Base-by-base conservation (phyloP, 2,113 vertebrate genomes). In the Danionella cerebrum region DNA sequence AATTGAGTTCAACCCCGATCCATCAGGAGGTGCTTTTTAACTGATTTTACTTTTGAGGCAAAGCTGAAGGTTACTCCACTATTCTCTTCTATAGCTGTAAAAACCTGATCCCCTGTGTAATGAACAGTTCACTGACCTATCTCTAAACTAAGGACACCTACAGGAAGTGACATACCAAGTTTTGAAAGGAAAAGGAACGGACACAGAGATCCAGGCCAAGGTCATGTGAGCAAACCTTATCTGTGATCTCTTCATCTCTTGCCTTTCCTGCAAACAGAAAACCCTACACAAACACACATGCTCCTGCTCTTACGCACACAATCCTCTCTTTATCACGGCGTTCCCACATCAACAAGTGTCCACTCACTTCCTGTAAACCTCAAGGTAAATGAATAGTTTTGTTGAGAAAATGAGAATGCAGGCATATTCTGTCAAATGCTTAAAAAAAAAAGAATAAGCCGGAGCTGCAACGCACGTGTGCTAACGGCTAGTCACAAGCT, bases 401-500 rank as follows among this genome's bases (percentile, higher is more conserved):
- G 39, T 16, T 18, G 35, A 41, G 36, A 39, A 58, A 58, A 24
- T n/a, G n/a, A n/a, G n/a, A 33, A 14, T 7, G 0, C 0, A 38
- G 7, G 33, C 14, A 57, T 8, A 29, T 7, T 14, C 38, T 24
- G 8, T 38, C 6, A 8, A 29, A 18, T 33, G 12, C 18, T 35
- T 14, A 1, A 18, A 57, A 19, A 57, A 14, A 24, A 57, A 8
- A 14, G 12, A 7, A n/a, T 4, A 36, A 22, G 19, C 18, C 10
- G 3, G 2, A 6, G 39, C 1, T 52, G 12, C 29, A 31, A 21
- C 38, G 60, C 72, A 70, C 62, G 50, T 70, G 74, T 81, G 79
- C 48, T 73, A 76, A 70, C 71, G 64, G 69, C 48, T 71, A 41
- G 71, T 83, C 80, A 86, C 84, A 80, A 74, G 71, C 78, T 78